A percentile compares a stretch with the other conserved stretches of the same genome.
Evolutionary conservation across 2,888 invertebrate genomes (phyloP).

Genomic region (Macroteleia sp.): DNA sequence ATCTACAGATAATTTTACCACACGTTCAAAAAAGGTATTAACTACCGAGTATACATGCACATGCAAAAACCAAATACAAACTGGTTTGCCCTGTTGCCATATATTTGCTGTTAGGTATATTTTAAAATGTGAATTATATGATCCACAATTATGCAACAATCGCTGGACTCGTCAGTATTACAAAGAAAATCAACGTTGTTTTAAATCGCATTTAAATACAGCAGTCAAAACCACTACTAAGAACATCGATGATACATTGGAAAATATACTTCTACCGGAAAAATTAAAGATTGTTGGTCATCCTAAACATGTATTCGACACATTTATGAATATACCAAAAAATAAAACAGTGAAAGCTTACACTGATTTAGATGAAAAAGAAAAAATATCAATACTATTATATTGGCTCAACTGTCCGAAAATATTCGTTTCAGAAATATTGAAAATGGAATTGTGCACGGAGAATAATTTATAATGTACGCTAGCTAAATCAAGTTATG

Average conservation of each 20-base stretch:
- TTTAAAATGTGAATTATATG: not conserved
- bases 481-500: too few relatives aligned
- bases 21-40: not conserved
- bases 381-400: too few relatives aligned
- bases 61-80: conserved; percentile 19
- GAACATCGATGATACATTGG: not conserved
- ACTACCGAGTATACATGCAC: conserved; percentile 12
- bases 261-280: not conserved
- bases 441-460: too few relatives aligned
- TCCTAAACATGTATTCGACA: not conserved
- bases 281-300: not conserved
- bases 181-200: not conserved
- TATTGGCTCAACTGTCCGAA: not conserved
- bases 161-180: conserved; percentile 10
- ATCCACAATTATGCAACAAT: not conserved
- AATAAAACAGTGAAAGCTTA: not conserved
- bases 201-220: not conserved
- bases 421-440: too few relatives aligned
- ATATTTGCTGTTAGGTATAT: conserved; percentile 31
- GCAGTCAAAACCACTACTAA: not conserved
- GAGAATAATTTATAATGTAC: too few relatives aligned
- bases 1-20: not conserved
- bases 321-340: not conserved
- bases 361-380: too few relatives aligned
- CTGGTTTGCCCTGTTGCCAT: conserved; percentile 34